phyloP scores from a whole-genome alignment of 2,888 invertebrate species.

The Caenorhabditis macrosperma region DNA sequence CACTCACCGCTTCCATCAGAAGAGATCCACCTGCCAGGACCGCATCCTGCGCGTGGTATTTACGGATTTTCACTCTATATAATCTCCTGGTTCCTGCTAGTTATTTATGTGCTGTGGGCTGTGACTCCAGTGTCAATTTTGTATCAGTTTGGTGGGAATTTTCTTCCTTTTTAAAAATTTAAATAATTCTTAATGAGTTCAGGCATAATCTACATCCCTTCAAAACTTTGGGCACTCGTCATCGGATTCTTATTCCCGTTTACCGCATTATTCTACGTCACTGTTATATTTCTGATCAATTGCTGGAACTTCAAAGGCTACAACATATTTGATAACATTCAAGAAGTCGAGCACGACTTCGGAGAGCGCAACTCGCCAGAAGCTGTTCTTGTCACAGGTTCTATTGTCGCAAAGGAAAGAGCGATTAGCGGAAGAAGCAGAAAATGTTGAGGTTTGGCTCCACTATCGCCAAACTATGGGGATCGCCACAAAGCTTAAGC shows the following conservation, averaged over 20 bases:
- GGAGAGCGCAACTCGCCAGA: slow-evolving; percentile 51
- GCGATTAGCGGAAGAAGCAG: slow-evolving; percentile 10
- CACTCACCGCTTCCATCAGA: slow-evolving; percentile 59
- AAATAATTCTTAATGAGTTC: slow-evolving; percentile 1
- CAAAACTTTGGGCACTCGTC: slow-evolving; percentile 77
- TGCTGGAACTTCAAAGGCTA: slow-evolving; percentile 69
- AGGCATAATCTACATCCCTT: slow-evolving; percentile 77
- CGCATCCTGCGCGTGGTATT: slow-evolving; percentile 70
- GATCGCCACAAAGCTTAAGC: slow-evolving; percentile 3
- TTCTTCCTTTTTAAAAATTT: too few relatives aligned
- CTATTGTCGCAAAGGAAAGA: slow-evolving; percentile 18
- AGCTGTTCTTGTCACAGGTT: slow-evolving; percentile 13
- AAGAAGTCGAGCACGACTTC: slow-evolving; percentile 67
- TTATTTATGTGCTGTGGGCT: slow-evolving; percentile 90
- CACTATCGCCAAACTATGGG: neutral
- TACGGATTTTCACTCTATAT: slow-evolving; percentile 71
- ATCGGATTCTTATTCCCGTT: slow-evolving; percentile 67
- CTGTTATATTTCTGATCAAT: slow-evolving; percentile 69
- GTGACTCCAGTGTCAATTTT: slow-evolving; percentile 87
- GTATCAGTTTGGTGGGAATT: slow-evolving; percentile 83
- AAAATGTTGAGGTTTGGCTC: slow-evolving; percentile 39
- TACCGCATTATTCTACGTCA: slow-evolving; percentile 62
- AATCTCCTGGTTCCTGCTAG: slow-evolving; percentile 76
- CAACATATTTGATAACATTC: slow-evolving; percentile 70
- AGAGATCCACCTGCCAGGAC: slow-evolving; percentile 67